phyloP scores from a whole-genome alignment of 2,797 vertebrate genomes.

The Valencia hispanica region DNA sequence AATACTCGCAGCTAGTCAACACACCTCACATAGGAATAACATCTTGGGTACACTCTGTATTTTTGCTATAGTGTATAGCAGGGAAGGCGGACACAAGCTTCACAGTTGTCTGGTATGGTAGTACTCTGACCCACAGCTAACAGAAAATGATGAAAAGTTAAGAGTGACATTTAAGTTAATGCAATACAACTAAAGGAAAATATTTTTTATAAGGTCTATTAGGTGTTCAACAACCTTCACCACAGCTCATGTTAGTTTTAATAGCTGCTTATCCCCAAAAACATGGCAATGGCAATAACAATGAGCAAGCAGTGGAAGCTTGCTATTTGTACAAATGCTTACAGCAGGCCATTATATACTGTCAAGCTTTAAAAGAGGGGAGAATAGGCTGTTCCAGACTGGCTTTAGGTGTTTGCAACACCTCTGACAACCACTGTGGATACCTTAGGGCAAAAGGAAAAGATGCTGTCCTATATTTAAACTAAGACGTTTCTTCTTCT shows the following conservation, averaged over 20 bases:
- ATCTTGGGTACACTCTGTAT: neutral
- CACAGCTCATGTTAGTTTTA: neutral
- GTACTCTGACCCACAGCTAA: neutral
- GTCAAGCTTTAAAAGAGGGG: neutral
- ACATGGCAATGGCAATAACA: neutral
- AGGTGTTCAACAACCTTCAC: neutral
- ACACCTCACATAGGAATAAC: neutral
- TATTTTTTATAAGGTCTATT: neutral
- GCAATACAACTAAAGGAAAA: neutral
- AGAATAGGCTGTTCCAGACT: neutral
- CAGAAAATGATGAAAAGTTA: neutral
- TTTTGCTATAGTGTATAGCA: neutral
- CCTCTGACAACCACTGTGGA: neutral
- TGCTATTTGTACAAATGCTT: neutral
- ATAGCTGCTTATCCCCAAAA: neutral
- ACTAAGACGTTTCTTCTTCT: no score
- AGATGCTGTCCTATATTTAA: neutral
- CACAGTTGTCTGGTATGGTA: neutral
- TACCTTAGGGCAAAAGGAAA: neutral
- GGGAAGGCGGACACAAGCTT: neutral
- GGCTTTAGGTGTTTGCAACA: neutral
- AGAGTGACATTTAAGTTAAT: neutral
- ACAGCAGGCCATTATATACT: neutral
- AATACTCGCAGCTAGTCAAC: neutral
- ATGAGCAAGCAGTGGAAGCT: neutral